Evolutionary conservation across 2,888 invertebrate species (phyloP), one percentile per base, ranked within the genome.

Genomic region (Alentia gelatinosa): DNA sequence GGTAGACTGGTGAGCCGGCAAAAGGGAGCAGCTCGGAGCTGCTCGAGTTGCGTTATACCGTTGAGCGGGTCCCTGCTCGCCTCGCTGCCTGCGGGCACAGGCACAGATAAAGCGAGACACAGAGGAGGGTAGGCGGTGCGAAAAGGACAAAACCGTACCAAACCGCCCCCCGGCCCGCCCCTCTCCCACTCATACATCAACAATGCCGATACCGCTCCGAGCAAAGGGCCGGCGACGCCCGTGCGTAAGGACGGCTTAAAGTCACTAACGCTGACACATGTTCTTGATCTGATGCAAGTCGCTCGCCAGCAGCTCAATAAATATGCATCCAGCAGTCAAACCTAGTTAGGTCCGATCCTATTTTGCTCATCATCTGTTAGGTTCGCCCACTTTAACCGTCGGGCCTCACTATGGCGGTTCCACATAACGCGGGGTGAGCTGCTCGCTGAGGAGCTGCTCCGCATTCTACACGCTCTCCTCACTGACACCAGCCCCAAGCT

Each of bases 191-290:
- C 30, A 68, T 68, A 68, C 68, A 30, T 68, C 68, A 68, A 68
- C 68, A 68, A 68, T 68, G 68, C 33, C 68, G 33, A 68, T 68
- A 68, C 33, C 68, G 12, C 68, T 68, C 30, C 23, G 30, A 12
- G 30, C 68, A 30, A 26, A 26, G 12, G 12, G 26, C 68, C 12
- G 33, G n/a, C n/a, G 30, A 68, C 68, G 68, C 30, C 68, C 68
- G n/a, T 30, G 68, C 30, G 26, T 68, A 68, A 68, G 68, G 68
- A 68, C 30, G 30, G 68, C 30, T 68, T 68, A 68, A 68, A 68
- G 68, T 68, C 68, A 68, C 68, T 68, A 68, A 68, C 68, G 33
- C 68, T 68, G 68, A 68, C 68, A 68, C 68, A 68, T 68, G 68
- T 68, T 68, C 68, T 33, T 68, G 68, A 68, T 68, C 68, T 26